phyloP scores from a whole-genome alignment of 2,888 invertebrate species.

The Saturnia pavonia region DNA sequence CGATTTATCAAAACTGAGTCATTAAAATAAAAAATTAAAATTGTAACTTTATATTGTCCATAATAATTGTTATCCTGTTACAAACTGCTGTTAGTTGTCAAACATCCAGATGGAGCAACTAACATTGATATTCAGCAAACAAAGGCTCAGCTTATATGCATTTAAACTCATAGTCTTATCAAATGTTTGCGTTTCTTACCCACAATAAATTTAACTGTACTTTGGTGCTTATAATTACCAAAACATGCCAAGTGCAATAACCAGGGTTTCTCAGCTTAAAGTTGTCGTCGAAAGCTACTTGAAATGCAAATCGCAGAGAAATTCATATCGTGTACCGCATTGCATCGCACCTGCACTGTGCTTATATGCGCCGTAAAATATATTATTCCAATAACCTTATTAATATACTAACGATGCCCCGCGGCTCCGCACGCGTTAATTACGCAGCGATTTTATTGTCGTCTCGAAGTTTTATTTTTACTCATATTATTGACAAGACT shows the following conservation, averaged over 20 bases:
- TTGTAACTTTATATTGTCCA: too few species aligned
- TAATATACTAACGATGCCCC: too few species aligned
- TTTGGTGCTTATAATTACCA: background rate
- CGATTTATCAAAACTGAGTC: background rate
- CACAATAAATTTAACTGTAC: background rate
- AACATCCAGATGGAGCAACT: too few species aligned
- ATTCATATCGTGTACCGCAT: slow-evolving; percentile 35
- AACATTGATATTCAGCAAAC: background rate
- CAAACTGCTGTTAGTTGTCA: too few species aligned
- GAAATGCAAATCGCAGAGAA: slow-evolving; percentile 66
- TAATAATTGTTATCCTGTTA: too few species aligned
- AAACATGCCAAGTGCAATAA: background rate
- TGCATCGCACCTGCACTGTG: slow-evolving; percentile 38
- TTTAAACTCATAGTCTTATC: background rate
- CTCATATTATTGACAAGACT: too few species aligned
- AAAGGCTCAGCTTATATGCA: background rate
- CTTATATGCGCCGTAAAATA: background rate
- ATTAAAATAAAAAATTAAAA: too few species aligned
- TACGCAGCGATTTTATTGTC: too few species aligned
- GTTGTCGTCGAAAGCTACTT: slow-evolving; percentile 56
- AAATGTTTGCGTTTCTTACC: background rate
- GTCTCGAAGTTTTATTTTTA: too few species aligned
- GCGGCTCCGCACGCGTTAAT: too few species aligned
- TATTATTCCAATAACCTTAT: background rate
- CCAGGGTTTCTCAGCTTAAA: background rate